Base-by-base conservation (phyloP, 2,888 invertebrate genomes). In the Drosophila vallismaia region DNA sequence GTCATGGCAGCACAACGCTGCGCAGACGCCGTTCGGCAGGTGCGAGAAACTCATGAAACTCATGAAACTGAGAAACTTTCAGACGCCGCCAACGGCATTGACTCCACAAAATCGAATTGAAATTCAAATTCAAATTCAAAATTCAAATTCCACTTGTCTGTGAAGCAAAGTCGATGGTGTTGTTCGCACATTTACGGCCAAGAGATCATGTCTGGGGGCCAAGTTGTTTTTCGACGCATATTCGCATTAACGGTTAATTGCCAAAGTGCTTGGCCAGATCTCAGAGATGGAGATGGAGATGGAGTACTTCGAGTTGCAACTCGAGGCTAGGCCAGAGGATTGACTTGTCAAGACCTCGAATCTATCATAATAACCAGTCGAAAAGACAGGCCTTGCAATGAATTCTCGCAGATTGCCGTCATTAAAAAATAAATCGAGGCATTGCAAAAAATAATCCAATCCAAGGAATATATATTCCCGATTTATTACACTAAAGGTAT, bases 101-200 rank as follows among this genome's bases (percentile, higher is more conserved):
- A 79, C 79, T 85, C 45, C 28, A 19, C 63, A 63, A 62, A 45
- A 36, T 63, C 63, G 33, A 66, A 67, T 67, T 67, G 19, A 49
- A 49, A 62, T 62, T 75, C 64, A 66, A 81, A 85, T 71, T 77
- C 40, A 40, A 40, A 40, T 28, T 19, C 19, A 19, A 19, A 19
- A 40, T 40, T 14, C 56, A 38, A 60, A 80, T 57, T 71, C 56
- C 51, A 59, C 60, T 45, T 49, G 48, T 33, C 10, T 29, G 46
- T 28, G 28, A 42, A 49, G 38, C 33, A 46, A 33, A 46, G 19
- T 28, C 59, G 80, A 52, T 73, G 82, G 68, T 60, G 78, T 62
- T 77, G 86, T 74, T 80, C 86, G 86, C 84, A 80, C 86, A 83
- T 86, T 80, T 72, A 58, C 58, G 42, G 40, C 53, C 66, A 40